Percentiles rank a stretch among this genome's conserved stretches.
Evolutionary conservation across 2,888 invertebrate species (phyloP).

Genomic region (Nowickia ferox): DNA sequence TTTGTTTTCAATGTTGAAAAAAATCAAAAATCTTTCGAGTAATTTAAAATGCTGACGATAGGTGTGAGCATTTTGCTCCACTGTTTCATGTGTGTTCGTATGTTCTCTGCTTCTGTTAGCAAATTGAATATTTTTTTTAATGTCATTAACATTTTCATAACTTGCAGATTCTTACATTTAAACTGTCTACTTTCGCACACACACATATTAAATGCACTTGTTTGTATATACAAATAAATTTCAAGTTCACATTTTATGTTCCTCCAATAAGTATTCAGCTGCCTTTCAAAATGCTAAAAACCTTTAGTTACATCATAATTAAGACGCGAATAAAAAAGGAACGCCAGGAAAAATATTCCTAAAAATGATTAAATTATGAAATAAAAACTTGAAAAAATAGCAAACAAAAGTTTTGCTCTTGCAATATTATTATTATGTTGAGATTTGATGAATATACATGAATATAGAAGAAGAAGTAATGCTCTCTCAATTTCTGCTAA

Average conservation of each 20-base stretch:
- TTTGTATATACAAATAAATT: background rate
- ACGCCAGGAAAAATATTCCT: too few relatives aligned
- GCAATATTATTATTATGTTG: background rate
- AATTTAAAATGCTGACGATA: too few relatives aligned
- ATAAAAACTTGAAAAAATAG: too few relatives aligned
- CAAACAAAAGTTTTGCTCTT: too few relatives aligned
- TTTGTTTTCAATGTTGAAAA: too few relatives aligned
- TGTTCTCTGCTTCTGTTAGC: background rate
- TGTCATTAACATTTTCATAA: slow-evolving; percentile 22
- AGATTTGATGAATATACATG: background rate
- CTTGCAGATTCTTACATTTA: slow-evolving; percentile 22
- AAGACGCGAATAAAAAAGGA: background rate
- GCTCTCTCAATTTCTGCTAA: background rate
- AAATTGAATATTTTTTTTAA: background rate
- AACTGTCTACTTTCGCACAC: background rate
- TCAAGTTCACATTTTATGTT: slow-evolving; percentile 64
- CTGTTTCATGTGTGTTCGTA: background rate
- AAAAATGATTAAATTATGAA: too few relatives aligned
- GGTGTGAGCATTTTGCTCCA: background rate
- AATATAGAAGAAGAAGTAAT: background rate
- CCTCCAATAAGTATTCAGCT: slow-evolving; percentile 48
- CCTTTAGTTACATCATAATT: slow-evolving; percentile 60
- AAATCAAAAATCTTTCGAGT: too few relatives aligned
- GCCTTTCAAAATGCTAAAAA: slow-evolving; percentile 12
- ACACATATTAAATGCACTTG: background rate